Percentiles rank a stretch among this genome's conserved stretches.
Conservation (phyloP, 1,140 invertebrate species). For the Penaeus indicus region DNA sequence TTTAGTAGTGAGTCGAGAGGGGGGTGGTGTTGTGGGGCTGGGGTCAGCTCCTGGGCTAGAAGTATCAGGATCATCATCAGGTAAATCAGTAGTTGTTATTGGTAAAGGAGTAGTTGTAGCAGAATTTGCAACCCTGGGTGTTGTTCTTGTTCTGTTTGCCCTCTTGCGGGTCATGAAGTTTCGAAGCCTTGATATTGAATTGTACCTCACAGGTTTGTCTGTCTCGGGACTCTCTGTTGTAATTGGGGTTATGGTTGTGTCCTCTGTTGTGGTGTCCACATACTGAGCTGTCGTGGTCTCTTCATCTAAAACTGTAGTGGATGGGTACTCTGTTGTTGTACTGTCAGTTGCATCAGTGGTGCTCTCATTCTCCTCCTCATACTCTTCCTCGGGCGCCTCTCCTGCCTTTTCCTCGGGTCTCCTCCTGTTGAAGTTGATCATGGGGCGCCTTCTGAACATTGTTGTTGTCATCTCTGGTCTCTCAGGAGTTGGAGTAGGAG, state of each 20-base stretch:
- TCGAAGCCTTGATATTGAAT: slow-evolving; percentile 36
- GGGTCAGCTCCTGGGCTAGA: too few relatives aligned
- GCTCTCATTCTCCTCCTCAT: slow-evolving; percentile 3
- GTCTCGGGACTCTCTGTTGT: not conserved
- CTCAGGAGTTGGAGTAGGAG: too few relatives aligned
- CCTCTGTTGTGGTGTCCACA: not conserved
- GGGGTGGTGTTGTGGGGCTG: not conserved
- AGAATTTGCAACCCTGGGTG: not conserved
- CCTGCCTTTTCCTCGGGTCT: not conserved
- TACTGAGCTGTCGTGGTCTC: not conserved
- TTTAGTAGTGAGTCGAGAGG: not conserved
- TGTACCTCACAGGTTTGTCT: slow-evolving; percentile 7
- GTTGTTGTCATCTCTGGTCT: too few relatives aligned
- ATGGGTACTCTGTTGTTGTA: not conserved
- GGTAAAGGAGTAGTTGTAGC: not conserved
- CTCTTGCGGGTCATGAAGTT: slow-evolving; percentile 38
- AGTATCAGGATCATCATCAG: too few relatives aligned
- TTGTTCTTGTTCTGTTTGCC: not conserved
- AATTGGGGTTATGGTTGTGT: not conserved
- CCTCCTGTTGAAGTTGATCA: slow-evolving; percentile 4
- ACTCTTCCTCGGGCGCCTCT: not conserved
- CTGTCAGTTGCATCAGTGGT: not conserved
- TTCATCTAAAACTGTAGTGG: not conserved
- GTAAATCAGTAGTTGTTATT: not conserved
- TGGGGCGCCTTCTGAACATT: not conserved